phyloP scores from a whole-genome alignment of 2,113 vertebrate species.

The Dipodomys stephensi region DNA sequence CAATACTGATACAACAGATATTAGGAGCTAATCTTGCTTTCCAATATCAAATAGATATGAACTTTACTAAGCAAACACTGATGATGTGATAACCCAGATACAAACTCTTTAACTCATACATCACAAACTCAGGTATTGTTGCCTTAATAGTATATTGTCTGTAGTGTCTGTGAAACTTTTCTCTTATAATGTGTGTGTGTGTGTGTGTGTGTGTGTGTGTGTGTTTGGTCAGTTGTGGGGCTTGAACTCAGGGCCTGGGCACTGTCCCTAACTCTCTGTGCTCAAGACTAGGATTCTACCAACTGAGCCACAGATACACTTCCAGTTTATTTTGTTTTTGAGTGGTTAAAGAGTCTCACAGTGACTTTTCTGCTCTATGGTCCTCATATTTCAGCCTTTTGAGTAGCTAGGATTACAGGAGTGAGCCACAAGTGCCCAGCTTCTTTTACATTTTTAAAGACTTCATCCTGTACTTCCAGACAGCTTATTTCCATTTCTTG shows the following conservation, averaged over 20 bases:
- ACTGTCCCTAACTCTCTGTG: too few relatives aligned
- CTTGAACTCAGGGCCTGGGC: too few relatives aligned
- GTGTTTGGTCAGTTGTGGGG: too few relatives aligned
- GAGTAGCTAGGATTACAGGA: too few relatives aligned
- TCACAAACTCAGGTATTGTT: not conserved
- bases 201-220: too few relatives aligned
- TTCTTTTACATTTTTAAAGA: not conserved
- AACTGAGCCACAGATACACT: too few relatives aligned
- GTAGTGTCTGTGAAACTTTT: not conserved
- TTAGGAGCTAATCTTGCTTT: not conserved
- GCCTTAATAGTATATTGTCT: not conserved
- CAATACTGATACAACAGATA: not conserved
- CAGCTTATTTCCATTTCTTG: not conserved
- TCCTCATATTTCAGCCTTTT: too few relatives aligned
- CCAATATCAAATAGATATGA: not conserved
- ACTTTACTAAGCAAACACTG: not conserved
- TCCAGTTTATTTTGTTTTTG: too few relatives aligned
- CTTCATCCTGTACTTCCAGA: not conserved
- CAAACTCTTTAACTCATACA: not conserved
- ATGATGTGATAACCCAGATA: not conserved
- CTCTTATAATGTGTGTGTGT: not conserved
- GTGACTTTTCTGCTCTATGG: too few relatives aligned
- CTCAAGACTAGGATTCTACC: too few relatives aligned
- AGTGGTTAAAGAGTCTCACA: too few relatives aligned
- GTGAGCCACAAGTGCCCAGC: too few relatives aligned